Percentiles rank a stretch among this genome's conserved stretches.
phyloP scores from a whole-genome alignment of 2,888 invertebrate genomes.

The Candidula unifasciata region DNA sequence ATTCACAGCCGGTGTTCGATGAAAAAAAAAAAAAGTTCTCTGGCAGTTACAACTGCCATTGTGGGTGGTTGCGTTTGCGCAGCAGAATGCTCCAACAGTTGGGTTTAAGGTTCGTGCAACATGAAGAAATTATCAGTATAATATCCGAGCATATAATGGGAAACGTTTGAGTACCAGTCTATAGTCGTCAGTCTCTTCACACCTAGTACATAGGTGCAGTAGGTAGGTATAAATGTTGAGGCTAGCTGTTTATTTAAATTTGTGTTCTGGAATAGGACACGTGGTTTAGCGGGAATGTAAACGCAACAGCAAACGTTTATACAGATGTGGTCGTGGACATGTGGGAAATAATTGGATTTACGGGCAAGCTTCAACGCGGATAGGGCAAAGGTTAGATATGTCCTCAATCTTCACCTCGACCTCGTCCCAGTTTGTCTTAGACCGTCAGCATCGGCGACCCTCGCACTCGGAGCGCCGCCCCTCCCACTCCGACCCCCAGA shows the following conservation, averaged over 20 bases:
- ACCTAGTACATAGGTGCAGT: too few species aligned
- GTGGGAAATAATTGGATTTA: not conserved
- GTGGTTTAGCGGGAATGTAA: not conserved
- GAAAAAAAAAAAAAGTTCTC: too few species aligned
- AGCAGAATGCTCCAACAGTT: too few species aligned
- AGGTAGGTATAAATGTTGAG: not conserved
- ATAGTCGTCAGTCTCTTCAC: too few species aligned
- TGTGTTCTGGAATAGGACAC: not conserved
- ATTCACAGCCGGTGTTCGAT: too few species aligned
- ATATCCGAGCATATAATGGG: too few species aligned
- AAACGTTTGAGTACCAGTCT: too few species aligned
- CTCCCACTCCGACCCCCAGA: slow-evolving; percentile 46
- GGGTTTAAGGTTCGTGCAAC: too few species aligned
- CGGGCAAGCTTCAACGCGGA: too few species aligned
- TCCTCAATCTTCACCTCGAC: slow-evolving; percentile 56
- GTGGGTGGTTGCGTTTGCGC: too few species aligned
- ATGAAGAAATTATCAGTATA: too few species aligned
- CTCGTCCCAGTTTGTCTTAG: slow-evolving; percentile 58
- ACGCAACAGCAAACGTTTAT: not conserved
- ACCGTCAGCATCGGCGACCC: slow-evolving; percentile 54
- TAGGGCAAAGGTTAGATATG: slow-evolving; percentile 23
- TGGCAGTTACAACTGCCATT: too few species aligned
- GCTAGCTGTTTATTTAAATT: not conserved
- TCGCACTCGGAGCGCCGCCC: slow-evolving; percentile 54
- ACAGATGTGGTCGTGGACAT: not conserved